Percentiles rank a stretch among this genome's conserved stretches.
Conservation (phyloP, 2,888 invertebrate species). For the Hirudinaria manillensis region DNA sequence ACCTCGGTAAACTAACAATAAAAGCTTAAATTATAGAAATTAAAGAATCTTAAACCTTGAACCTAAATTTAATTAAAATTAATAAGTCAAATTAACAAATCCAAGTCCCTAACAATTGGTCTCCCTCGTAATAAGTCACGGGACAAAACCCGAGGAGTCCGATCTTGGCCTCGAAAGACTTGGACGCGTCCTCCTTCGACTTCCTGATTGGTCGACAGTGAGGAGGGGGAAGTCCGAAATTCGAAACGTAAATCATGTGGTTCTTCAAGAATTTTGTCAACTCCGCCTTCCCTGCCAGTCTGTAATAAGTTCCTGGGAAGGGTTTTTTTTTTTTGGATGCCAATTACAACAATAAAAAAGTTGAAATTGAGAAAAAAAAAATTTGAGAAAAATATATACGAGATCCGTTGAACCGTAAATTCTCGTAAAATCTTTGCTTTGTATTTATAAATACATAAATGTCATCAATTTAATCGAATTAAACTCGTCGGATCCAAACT, state of each 20-base stretch:
- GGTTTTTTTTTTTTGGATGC: too few species aligned
- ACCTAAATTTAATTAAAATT: too few species aligned
- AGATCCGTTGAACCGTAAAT: background rate
- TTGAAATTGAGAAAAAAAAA: background rate
- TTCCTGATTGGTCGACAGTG: slow-evolving; percentile 47
- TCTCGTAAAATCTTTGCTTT: too few species aligned
- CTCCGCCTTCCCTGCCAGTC: slow-evolving; percentile 48
- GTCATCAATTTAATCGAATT: too few species aligned
- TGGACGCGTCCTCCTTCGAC: slow-evolving; percentile 42
- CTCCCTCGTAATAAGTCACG: slow-evolving; percentile 53
- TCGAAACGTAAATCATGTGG: slow-evolving; percentile 52
- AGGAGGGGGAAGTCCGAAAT: slow-evolving; percentile 47
- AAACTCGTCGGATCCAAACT: too few species aligned
- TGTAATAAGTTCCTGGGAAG: slow-evolving; percentile 52
- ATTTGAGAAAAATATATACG: too few species aligned
- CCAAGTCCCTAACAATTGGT: slow-evolving; percentile 45
- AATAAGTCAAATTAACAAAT: background rate
- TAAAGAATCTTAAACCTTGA: too few species aligned
- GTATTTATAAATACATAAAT: too few species aligned
- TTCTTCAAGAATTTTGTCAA: slow-evolving; percentile 47
- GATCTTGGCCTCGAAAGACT: slow-evolving; percentile 21
- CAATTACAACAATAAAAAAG: background rate
- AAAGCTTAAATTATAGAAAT: too few species aligned
- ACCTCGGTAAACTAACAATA: too few species aligned
- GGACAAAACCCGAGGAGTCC: slow-evolving; percentile 54